These are phyloP conservation scores for Helarctos malayanus DNA, from an alignment of 2,797 vertebrate species.

Conservation along the genomic window DNA sequence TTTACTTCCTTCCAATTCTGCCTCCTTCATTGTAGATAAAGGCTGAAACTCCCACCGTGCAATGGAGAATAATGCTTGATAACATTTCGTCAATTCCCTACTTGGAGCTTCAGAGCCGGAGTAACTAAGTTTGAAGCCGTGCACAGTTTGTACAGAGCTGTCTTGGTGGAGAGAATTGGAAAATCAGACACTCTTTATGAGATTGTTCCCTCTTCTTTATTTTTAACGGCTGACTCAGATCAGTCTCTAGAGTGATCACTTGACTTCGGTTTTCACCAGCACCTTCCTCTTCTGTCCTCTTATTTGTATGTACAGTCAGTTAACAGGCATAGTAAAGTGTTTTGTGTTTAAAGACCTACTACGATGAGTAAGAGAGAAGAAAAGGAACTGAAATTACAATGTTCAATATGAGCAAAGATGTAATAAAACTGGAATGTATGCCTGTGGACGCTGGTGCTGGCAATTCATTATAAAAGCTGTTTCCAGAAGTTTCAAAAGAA, in stretches of 20 bases:
- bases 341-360: background rate
- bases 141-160: slow-evolving; percentile 22
- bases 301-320: background rate
- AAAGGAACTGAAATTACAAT: background rate
- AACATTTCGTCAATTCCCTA: slow-evolving; percentile 58
- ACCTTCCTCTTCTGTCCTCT: background rate
- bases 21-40: slow-evolving; percentile 37
- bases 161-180: slow-evolving; percentile 40
- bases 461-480: background rate
- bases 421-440: background rate
- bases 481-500: background rate
- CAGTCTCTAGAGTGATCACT: slow-evolving; percentile 15
- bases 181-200: slow-evolving; percentile 40
- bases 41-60: background rate
- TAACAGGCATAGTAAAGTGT: background rate
- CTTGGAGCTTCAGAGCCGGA: background rate
- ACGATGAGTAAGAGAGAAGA: background rate
- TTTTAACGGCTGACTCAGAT: slow-evolving; percentile 58
- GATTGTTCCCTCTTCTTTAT: slow-evolving; percentile 3
- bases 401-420: background rate
- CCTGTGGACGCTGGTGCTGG: background rate
- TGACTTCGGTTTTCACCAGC: background rate
- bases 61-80: slow-evolving; percentile 14
- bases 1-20: slow-evolving; percentile 55
- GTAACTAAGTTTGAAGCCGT: slow-evolving; percentile 59